phyloP scores from a whole-genome alignment of 2,797 vertebrate species.

The Platalea minor region DNA sequence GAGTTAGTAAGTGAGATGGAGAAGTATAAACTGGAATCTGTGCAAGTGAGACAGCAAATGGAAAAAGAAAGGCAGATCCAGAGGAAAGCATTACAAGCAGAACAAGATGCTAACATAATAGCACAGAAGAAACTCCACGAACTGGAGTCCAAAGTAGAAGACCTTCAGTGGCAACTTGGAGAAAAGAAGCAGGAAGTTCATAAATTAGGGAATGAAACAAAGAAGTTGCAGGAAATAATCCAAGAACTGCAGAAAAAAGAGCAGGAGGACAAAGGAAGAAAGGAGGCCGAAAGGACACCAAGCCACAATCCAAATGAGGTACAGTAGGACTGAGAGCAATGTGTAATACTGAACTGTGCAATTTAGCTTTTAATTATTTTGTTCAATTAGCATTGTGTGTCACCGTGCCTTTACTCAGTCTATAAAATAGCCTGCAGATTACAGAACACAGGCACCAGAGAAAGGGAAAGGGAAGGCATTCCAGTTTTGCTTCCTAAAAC shows the following conservation, averaged over 20 bases:
- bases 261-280: constrained; percentile 46
- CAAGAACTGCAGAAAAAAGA: constrained; percentile 73
- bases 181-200: constrained; percentile 77
- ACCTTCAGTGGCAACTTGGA: constrained; percentile 82
- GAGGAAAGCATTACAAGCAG: constrained; percentile 73
- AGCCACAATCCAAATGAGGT: constrained; percentile 71
- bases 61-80: constrained; percentile 82
- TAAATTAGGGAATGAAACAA: constrained; percentile 80
- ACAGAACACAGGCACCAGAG: neutral
- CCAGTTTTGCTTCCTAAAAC: neutral
- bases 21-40: constrained; percentile 83
- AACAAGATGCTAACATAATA: constrained; percentile 80
- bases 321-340: constrained; percentile 7
- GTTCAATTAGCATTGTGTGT: neutral
- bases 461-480: neutral
- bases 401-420: neutral
- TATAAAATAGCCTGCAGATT: neutral
- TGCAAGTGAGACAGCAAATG: constrained; percentile 78
- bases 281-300: constrained; percentile 14
- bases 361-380: neutral
- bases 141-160: constrained; percentile 77
- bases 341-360: neutral
- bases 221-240: constrained; percentile 79
- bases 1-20: constrained; percentile 86
- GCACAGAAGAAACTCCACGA: constrained; percentile 76